phyloP scores from a whole-genome alignment of 2,797 vertebrate species.

The Chaunax sp. region DNA sequence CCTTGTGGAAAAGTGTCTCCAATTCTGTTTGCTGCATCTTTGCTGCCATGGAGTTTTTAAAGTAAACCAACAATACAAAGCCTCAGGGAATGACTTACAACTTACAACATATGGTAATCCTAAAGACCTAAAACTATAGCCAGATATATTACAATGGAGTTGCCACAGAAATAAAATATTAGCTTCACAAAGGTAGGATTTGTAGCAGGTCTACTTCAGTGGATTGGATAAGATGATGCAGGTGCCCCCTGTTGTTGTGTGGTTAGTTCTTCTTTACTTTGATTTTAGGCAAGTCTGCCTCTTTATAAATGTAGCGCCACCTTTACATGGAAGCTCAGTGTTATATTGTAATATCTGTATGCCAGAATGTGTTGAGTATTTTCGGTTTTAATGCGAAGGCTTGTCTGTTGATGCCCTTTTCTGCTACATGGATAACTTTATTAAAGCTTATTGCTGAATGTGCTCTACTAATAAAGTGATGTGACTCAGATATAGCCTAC shows the following conservation, averaged over 20 bases:
- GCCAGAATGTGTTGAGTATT: constrained; percentile 24
- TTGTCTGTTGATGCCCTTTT: constrained; percentile 28
- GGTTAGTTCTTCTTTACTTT: neutral
- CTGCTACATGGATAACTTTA: constrained; percentile 22
- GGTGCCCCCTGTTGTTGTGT: neutral
- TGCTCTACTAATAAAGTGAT: constrained; percentile 44
- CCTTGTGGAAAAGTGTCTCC: constrained; percentile 15
- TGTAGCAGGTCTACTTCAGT: neutral
- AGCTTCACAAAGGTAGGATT: constrained; percentile 10
- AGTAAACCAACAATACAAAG: constrained; percentile 40
- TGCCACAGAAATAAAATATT: neutral
- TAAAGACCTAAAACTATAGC: constrained; percentile 12
- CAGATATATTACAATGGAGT: neutral
- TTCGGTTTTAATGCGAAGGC: constrained; percentile 13
- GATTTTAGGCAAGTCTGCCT: constrained; percentile 19
- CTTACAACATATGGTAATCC: constrained; percentile 23
- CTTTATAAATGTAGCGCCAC: constrained; percentile 1
- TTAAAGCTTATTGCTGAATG: constrained; percentile 33
- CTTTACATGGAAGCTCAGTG: constrained; percentile 11
- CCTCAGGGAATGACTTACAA: neutral
- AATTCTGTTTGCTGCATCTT: constrained; percentile 28
- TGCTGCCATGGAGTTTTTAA: constrained; percentile 28
- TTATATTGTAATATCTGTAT: constrained; percentile 8
- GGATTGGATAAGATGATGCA: constrained; percentile 9
- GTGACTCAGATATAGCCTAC: constrained; percentile 20